Evolutionary conservation across 2,888 invertebrate genomes (phyloP).

Genomic region (Idaea biselata): DNA sequence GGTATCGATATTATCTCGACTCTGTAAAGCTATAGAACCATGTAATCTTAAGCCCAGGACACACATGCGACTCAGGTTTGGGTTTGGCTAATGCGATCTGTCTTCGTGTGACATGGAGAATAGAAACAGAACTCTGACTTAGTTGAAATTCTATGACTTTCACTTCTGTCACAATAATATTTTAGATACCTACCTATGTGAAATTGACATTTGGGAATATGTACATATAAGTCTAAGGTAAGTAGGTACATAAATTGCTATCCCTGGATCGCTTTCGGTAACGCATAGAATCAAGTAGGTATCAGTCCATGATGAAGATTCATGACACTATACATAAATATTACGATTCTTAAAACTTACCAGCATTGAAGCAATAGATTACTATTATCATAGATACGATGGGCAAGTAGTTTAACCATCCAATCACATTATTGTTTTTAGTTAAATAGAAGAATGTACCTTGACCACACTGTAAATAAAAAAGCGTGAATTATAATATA

Average conservation of each 20-base stretch:
- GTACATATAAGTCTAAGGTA: no score
- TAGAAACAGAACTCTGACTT: no score
- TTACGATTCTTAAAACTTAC: constrained; percentile 3
- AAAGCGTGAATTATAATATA: not conserved
- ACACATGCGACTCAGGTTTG: no score
- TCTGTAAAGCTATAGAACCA: no score
- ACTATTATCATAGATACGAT: constrained; percentile 15
- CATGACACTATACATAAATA: not conserved
- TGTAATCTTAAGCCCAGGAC: no score
- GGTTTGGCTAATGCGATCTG: no score
- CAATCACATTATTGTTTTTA: constrained; percentile 10
- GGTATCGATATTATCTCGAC: no score
- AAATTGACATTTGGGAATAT: no score
- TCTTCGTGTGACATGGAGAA: no score
- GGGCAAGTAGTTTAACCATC: constrained; percentile 26
- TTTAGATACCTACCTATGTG: no score
- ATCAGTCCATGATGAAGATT: not conserved
- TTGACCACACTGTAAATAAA: constrained; percentile 19
- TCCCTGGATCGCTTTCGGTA: not conserved
- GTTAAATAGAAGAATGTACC: constrained; percentile 21
- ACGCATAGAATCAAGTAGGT: not conserved
- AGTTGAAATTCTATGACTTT: no score
- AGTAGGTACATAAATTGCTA: not conserved
- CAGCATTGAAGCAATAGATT: constrained; percentile 14
- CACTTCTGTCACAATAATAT: no score